Evolutionary conservation across 2,113 vertebrate genomes (phyloP).

Genomic region (Rhea pennata): DNA sequence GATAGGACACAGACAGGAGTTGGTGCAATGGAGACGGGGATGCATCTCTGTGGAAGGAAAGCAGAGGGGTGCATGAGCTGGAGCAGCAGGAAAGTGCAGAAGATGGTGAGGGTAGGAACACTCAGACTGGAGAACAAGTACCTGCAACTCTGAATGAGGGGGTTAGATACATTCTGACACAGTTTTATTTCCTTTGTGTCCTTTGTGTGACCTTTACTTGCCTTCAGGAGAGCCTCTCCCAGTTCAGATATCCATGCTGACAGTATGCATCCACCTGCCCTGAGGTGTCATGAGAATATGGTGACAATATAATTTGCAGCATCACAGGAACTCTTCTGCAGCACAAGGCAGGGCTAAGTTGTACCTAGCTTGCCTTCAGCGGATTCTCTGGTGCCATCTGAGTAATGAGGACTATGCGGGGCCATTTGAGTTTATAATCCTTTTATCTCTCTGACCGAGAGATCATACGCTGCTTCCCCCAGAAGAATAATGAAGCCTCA

Average conservation of each 20-base stretch:
- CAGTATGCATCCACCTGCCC: not conserved
- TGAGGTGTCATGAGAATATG: not conserved
- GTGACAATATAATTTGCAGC: not conserved
- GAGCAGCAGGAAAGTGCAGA: not conserved
- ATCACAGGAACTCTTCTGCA: not conserved
- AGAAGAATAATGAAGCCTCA: constrained; percentile 41
- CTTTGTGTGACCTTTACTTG: not conserved
- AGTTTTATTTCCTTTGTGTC: accelerated
- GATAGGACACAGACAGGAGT: not conserved
- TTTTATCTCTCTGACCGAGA: constrained; percentile 34
- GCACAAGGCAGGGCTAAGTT: not conserved
- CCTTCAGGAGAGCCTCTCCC: not conserved
- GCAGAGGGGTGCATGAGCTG: not conserved
- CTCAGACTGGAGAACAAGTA: not conserved
- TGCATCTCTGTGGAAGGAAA: not conserved
- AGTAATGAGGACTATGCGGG: not conserved
- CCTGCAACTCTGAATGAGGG: not conserved
- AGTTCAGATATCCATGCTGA: not conserved
- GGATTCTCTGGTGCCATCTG: not conserved
- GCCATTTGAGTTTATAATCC: constrained; percentile 12
- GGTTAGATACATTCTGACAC: not conserved
- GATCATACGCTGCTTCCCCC: not conserved
- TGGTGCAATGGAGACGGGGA: not conserved
- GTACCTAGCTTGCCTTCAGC: not conserved
- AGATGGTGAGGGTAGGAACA: not conserved